Conservation (phyloP, 2,888 invertebrate genomes). For the Prosapia bicincta region DNA sequence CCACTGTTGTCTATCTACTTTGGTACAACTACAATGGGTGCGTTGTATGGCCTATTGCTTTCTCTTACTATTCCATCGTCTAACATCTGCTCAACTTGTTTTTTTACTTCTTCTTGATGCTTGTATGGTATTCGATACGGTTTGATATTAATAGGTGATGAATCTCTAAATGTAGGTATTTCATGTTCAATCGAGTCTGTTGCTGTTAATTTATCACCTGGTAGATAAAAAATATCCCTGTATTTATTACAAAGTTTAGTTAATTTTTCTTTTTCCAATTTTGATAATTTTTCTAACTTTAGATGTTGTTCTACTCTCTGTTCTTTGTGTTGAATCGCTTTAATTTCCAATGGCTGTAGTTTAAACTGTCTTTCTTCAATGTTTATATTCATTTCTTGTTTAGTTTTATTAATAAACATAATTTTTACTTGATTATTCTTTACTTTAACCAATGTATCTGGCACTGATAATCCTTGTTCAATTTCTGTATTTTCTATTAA, state of each 20-base stretch:
- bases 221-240: constrained; percentile 7
- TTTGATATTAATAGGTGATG: background rate
- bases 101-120: constrained; percentile 7
- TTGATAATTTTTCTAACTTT: background rate
- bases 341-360: background rate
- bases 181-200: constrained; percentile 3
- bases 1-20: constrained; percentile 12
- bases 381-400: background rate
- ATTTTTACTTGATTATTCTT: background rate
- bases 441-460: background rate
- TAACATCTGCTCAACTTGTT: constrained; percentile 3
- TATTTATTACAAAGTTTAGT: constrained; percentile 2
- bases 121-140: constrained; percentile 14
- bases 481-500: background rate
- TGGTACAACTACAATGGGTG: constrained; percentile 11
- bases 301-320: background rate
- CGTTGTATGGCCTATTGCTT: background rate
- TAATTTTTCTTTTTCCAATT: background rate
- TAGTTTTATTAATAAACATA: background rate
- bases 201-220: constrained; percentile 1
- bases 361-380: background rate
- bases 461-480: constrained; percentile 3
- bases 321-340: background rate
- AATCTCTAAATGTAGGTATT: constrained; percentile 3
- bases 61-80: background rate